These are phyloP conservation scores for Diphyllodes magnificus DNA, from an alignment of 2,113 vertebrate species.

Conservation along the genomic window DNA sequence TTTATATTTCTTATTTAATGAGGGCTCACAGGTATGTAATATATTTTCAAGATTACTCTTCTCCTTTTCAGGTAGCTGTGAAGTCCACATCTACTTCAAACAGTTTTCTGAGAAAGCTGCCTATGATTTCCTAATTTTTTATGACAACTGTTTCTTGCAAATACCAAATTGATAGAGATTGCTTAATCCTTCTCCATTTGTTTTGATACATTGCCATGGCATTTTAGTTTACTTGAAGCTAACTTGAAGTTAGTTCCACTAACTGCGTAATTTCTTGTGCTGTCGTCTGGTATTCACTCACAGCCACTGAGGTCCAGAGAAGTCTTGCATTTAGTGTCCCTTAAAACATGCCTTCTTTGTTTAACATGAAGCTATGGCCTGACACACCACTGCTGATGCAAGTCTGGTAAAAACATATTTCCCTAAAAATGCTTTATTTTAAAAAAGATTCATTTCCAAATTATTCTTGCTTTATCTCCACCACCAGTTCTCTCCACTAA, in stretches of 20 bases:
- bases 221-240: neutral
- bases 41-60: neutral
- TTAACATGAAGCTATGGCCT: neutral
- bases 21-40: neutral
- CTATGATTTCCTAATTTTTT: neutral
- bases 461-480: neutral
- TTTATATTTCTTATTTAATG: neutral
- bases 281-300: neutral
- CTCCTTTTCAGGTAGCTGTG: neutral
- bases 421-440: neutral
- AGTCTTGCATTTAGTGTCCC: neutral
- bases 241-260: neutral
- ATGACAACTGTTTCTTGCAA: neutral
- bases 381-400: neutral
- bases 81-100: neutral
- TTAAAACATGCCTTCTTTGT: neutral
- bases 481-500: neutral
- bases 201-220: neutral
- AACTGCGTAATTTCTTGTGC: neutral
- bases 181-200: neutral
- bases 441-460: neutral
- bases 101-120: neutral
- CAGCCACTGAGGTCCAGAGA: neutral
- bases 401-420: neutral
- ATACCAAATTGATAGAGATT: neutral